Evolutionary conservation across 2,113 vertebrate genomes (phyloP).

Genomic region (Microcebus jonahi): DNA sequence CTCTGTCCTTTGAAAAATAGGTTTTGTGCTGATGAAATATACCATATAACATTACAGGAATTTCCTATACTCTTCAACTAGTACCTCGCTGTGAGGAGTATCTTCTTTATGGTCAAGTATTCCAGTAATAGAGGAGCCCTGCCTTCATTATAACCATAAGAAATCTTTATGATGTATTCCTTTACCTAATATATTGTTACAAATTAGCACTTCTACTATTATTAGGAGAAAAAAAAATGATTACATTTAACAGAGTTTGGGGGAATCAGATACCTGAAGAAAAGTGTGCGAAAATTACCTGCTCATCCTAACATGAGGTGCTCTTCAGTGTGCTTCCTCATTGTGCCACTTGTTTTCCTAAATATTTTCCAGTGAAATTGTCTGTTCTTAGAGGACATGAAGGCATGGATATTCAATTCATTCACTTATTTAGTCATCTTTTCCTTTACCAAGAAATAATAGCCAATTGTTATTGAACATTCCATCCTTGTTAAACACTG

Average conservation of each 20-base stretch:
- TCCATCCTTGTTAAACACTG: background rate
- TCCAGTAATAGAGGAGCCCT: rapidly evolving
- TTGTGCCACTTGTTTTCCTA: background rate
- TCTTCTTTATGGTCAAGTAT: background rate
- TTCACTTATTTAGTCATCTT: background rate
- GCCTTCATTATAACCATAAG: background rate
- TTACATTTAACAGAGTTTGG: background rate
- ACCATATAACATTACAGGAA: background rate
- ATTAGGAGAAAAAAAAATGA: background rate
- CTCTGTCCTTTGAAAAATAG: background rate
- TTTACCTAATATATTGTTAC: background rate
- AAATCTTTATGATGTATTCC: background rate
- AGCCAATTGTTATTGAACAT: background rate
- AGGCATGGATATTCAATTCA: background rate
- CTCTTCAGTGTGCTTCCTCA: background rate
- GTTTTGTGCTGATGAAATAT: background rate
- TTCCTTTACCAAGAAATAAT: background rate
- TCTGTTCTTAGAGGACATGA: background rate
- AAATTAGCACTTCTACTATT: background rate
- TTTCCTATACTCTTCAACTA: background rate
- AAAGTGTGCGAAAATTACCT: background rate
- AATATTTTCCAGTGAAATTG: background rate
- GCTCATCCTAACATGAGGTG: background rate
- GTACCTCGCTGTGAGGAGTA: background rate
- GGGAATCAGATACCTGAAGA: background rate